phyloP scores from a whole-genome alignment of 2,797 vertebrate genomes.

The Hylomyscus alleni region DNA sequence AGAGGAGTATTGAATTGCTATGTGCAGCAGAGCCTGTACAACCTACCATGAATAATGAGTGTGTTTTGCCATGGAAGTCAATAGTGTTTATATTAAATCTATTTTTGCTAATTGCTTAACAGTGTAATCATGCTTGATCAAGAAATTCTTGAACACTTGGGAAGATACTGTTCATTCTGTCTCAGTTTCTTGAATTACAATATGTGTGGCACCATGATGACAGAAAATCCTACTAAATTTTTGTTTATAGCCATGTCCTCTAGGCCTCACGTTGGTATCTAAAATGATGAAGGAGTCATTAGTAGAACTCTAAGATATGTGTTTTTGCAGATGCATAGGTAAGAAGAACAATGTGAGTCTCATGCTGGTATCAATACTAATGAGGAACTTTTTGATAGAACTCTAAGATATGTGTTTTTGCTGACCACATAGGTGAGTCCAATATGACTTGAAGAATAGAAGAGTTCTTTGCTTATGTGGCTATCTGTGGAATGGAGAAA shows the following conservation, averaged over 20 bases:
- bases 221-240: background rate
- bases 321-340: background rate
- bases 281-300: background rate
- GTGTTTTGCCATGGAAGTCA: background rate
- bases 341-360: background rate
- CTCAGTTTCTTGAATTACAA: background rate
- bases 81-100: background rate
- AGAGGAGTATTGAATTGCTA: background rate
- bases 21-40: background rate
- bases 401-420: background rate
- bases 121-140: background rate
- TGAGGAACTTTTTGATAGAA: background rate
- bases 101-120: background rate
- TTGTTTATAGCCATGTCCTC: background rate
- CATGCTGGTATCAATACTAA: background rate
- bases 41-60: background rate
- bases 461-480: background rate
- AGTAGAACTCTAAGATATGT: background rate
- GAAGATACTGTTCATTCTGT: background rate
- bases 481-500: background rate
- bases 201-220: background rate
- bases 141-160: slow-evolving; percentile 5
- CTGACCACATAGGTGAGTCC: background rate
- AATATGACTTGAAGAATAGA: background rate
- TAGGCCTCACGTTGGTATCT: background rate